Conservation (phyloP, 2,888 invertebrate genomes). For the Tupiocoris notatus region DNA sequence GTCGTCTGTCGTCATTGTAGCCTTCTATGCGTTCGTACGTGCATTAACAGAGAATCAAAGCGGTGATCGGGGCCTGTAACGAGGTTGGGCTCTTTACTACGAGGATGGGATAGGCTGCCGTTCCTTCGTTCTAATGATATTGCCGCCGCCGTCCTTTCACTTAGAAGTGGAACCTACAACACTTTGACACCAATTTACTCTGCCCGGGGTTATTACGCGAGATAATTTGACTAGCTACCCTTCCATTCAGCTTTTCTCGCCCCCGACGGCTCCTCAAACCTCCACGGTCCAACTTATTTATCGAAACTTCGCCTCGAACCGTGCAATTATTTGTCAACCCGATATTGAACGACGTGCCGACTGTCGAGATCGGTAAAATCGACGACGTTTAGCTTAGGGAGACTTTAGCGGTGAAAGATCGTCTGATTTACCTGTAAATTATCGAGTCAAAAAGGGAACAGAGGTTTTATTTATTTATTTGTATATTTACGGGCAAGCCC, state of each 20-base stretch:
- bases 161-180: slow-evolving; percentile 34
- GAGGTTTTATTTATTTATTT: too few species aligned
- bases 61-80: slow-evolving; percentile 26
- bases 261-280: neutral
- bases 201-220: slow-evolving; percentile 35
- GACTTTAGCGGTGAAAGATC: too few species aligned
- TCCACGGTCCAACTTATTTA: neutral
- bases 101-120: neutral
- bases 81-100: slow-evolving; percentile 15
- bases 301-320: neutral
- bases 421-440: too few species aligned
- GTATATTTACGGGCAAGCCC: too few species aligned
- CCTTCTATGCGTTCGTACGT: slow-evolving; percentile 3
- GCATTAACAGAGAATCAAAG: slow-evolving; percentile 33
- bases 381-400: too few species aligned
- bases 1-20: neutral
- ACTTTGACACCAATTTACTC: slow-evolving; percentile 41
- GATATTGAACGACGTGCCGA: too few species aligned
- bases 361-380: too few species aligned
- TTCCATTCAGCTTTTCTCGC: slow-evolving; percentile 22
- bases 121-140: slow-evolving; percentile 17
- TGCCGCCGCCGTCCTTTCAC: slow-evolving; percentile 31
- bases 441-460: too few species aligned
- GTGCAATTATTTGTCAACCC: too few species aligned
- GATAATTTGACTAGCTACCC: slow-evolving; percentile 39